These are phyloP conservation scores for Calyptomena viridis DNA, from an alignment of 2,113 vertebrate genomes.

Conservation along the genomic window DNA sequence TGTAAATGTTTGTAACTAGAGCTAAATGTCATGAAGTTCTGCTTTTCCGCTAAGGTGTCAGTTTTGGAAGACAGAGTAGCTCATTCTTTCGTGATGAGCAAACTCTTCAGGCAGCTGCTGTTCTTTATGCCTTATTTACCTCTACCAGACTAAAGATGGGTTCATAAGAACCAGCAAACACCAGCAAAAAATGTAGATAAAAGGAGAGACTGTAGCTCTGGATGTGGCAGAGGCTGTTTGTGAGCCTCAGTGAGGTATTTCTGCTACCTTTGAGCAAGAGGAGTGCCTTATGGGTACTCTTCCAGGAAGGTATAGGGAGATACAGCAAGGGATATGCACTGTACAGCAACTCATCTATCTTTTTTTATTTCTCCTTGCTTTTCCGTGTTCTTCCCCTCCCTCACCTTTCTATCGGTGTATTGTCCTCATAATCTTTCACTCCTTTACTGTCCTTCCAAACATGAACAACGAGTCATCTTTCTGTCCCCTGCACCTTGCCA, in stretches of 20 bases:
- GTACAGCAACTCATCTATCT: not conserved
- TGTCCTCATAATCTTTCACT: not conserved
- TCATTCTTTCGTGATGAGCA: not conserved
- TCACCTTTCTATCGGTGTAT: not conserved
- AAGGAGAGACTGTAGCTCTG: not conserved
- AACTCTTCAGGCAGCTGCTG: not conserved
- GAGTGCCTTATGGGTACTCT: not conserved
- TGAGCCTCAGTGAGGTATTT: not conserved
- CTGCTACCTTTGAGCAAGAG: not conserved
- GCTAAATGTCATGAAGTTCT: not conserved
- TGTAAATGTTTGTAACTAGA: not conserved
- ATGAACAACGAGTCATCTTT: not conserved
- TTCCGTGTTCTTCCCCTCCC: not conserved
- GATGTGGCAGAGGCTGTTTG: not conserved
- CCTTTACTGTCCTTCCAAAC: not conserved
- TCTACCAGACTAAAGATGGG: not conserved
- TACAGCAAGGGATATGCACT: not conserved
- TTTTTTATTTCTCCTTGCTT: not conserved
- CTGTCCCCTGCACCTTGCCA: not conserved
- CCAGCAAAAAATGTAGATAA: not conserved
- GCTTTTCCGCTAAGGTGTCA: not conserved
- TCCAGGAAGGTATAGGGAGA: not conserved
- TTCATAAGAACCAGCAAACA: not conserved
- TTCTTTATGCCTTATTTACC: not conserved
- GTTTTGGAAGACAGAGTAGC: not conserved